Conservation (phyloP, 2,888 invertebrate species). For the Dynastes maya region DNA sequence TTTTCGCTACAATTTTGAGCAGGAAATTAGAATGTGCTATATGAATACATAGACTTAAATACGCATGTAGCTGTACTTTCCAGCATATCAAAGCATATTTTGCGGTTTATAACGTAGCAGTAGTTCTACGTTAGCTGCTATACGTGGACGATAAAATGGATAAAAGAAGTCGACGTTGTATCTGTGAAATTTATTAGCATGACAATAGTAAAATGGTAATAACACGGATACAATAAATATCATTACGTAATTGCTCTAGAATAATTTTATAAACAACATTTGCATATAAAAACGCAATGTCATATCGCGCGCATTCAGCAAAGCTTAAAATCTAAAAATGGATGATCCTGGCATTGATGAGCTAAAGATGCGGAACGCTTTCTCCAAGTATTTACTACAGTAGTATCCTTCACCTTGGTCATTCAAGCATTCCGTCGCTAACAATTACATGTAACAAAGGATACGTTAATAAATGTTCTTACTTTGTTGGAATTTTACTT, state of each 20-base stretch:
- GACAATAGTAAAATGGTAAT: conserved; percentile 8
- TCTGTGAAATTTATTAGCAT: neutral
- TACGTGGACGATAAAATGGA: neutral
- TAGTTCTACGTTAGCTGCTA: neutral
- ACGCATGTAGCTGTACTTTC: too few species aligned
- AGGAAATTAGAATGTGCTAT: too few species aligned
- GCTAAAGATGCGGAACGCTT: neutral
- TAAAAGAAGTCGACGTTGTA: neutral
- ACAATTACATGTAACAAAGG: too few species aligned
- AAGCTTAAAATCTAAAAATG: neutral
- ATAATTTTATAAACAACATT: neutral
- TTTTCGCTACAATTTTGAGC: too few species aligned
- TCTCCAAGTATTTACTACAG: conserved; percentile 13
- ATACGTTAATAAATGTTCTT: too few species aligned
- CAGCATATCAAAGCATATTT: neutral
- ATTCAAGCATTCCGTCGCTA: neutral
- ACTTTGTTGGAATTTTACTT: too few species aligned
- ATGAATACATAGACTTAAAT: too few species aligned
- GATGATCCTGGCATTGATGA: conserved; percentile 23
- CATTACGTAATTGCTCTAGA: conserved; percentile 12
- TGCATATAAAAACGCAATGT: conserved; percentile 20
- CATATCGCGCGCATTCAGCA: neutral
- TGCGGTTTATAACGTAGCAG: neutral
- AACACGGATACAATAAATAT: conserved; percentile 26
- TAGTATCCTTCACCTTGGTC: conserved; percentile 41